These are phyloP conservation scores for Trachelus iudaicus DNA, from an alignment of 2,888 invertebrate genomes.

Conservation along the genomic window DNA sequence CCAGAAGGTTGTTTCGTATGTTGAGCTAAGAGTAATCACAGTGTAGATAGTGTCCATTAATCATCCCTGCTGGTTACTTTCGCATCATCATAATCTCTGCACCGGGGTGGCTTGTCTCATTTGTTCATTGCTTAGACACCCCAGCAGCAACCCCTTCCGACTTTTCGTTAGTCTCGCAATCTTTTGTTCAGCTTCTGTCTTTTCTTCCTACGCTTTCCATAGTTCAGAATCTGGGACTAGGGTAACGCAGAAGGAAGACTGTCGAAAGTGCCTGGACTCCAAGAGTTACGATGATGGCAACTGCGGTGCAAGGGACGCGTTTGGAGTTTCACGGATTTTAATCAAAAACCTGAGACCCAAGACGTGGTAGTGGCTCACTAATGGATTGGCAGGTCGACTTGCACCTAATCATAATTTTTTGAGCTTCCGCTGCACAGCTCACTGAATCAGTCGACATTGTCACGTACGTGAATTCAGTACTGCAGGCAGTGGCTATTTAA, in stretches of 20 bases:
- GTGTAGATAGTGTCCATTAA: constrained; percentile 46
- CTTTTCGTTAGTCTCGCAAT: neutral
- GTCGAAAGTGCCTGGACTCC: neutral
- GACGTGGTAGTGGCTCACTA: constrained; percentile 31
- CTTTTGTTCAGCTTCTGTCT: neutral
- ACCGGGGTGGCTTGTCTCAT: constrained; percentile 10
- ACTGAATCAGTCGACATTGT: constrained; percentile 3
- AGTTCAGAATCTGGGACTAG: neutral
- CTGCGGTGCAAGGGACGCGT: neutral
- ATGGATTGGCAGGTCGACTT: constrained; percentile 52
- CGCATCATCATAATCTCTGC: constrained; percentile 46
- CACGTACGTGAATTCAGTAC: neutral
- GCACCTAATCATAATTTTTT: constrained; percentile 51
- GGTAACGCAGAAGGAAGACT: neutral
- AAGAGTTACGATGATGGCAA: neutral
- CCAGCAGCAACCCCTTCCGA: neutral
- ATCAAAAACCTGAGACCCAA: constrained; percentile 43
- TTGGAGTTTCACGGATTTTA: constrained; percentile 46
- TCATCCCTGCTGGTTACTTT: constrained; percentile 49
- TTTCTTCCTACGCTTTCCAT: neutral
- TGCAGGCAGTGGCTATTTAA: neutral
- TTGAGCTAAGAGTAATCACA: constrained; percentile 27
- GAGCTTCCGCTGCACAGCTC: constrained; percentile 4
- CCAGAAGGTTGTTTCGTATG: neutral
- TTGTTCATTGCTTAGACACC: neutral